Evolutionary conservation across 2,113 vertebrate genomes (phyloP).

Genomic region (Tenebrosternarchus preto): DNA sequence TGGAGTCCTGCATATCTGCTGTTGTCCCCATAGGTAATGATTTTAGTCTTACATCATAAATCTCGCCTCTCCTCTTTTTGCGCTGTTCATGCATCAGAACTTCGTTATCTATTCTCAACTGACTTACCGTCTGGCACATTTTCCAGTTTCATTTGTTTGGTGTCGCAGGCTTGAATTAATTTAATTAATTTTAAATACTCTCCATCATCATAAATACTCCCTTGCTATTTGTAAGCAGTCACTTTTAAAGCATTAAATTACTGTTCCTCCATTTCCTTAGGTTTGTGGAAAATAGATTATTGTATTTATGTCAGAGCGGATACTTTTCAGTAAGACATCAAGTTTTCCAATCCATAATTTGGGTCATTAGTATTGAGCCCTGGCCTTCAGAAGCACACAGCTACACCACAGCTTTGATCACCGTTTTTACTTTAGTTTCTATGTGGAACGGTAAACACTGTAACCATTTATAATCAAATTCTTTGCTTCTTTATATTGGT

Average conservation of each 20-base stretch:
- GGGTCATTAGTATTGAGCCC: no score
- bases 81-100: not conserved
- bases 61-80: slow-evolving; percentile 13
- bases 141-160: slow-evolving; percentile 56
- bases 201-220: slow-evolving; percentile 49
- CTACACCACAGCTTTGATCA: no score
- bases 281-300: no score
- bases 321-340: no score
- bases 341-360: no score
- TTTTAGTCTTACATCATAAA: slow-evolving; percentile 4
- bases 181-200: slow-evolving; percentile 43
- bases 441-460: no score
- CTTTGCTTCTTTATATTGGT: no score
- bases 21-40: not conserved
- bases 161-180: slow-evolving; percentile 58
- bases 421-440: no score
- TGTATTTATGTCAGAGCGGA: no score
- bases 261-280: not conserved
- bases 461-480: no score
- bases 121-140: slow-evolving; percentile 43
- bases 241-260: no score
- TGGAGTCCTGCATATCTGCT: not conserved
- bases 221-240: slow-evolving; percentile 38
- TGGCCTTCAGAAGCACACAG: no score
- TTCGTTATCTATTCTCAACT: slow-evolving; percentile 58